A percentile compares a stretch with the other conserved stretches of the same genome.
phyloP scores from a whole-genome alignment of 2,888 invertebrate genomes.

The Hydraecia micacea region DNA sequence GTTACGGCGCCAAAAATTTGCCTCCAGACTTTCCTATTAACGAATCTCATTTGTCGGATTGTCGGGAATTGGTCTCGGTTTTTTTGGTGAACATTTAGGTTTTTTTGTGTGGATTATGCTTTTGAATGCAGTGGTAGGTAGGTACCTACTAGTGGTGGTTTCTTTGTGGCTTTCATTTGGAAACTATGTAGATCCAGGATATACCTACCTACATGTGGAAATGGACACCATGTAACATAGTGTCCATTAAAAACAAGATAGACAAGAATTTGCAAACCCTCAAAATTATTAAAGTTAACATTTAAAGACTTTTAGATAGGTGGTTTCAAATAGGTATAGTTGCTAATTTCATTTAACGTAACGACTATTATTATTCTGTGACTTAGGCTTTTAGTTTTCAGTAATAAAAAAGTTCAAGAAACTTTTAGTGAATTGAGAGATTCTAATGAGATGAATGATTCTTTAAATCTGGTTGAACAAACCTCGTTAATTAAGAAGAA shows the following conservation, averaged over 20 bases:
- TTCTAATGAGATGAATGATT: not conserved
- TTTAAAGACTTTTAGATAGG: not conserved
- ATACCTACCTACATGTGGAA: not conserved
- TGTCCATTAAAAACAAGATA: not conserved
- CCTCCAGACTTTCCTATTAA: slow-evolving; percentile 82
- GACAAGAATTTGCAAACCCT: not conserved
- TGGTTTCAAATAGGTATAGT: no score
- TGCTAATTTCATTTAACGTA: no score
- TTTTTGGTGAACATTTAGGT: slow-evolving; percentile 29
- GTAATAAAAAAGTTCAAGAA: not conserved
- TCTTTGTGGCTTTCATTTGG: not conserved
- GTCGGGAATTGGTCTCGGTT: slow-evolving; percentile 49
- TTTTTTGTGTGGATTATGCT: slow-evolving; percentile 7
- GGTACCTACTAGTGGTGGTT: not conserved
- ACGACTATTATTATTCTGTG: no score
- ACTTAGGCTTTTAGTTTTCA: not conserved
- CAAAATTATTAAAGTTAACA: no score
- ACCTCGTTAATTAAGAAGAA: slow-evolving; percentile 14
- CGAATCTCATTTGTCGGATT: slow-evolving; percentile 80
- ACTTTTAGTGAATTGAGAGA: not conserved
- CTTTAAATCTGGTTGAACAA: slow-evolving; percentile 9
- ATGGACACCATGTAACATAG: no score
- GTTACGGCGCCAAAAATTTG: slow-evolving; percentile 72
- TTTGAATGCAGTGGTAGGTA: slow-evolving; percentile 6
- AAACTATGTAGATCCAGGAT: not conserved